A percentile compares a stretch with the other conserved stretches of the same genome.
phyloP scores from a whole-genome alignment of 64 coral and sea anemone species.

The Pachyseris speciosa region DNA sequence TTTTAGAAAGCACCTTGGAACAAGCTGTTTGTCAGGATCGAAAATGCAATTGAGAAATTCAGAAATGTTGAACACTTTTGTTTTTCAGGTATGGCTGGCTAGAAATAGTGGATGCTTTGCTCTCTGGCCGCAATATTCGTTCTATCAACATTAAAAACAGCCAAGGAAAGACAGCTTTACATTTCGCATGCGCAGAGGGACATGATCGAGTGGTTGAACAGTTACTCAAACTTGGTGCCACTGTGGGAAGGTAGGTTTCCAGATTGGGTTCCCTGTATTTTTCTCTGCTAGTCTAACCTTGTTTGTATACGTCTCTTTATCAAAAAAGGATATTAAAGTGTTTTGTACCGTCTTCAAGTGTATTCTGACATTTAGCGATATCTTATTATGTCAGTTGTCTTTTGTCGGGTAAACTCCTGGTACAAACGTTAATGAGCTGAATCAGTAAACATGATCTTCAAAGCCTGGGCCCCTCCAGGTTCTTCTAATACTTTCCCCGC shows the following conservation, averaged over 20 bases:
- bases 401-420: too few relatives aligned
- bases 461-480: too few relatives aligned
- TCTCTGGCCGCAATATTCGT: conserved; percentile 62
- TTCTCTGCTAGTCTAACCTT: background rate
- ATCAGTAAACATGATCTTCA: too few relatives aligned
- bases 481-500: too few relatives aligned
- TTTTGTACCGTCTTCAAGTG: too few relatives aligned
- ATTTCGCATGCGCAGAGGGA: conserved; percentile 40
- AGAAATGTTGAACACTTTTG: background rate
- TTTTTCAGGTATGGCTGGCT: conserved; percentile 57
- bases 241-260: background rate
- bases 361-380: too few relatives aligned
- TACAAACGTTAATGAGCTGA: too few relatives aligned
- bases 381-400: too few relatives aligned
- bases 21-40: too few relatives aligned
- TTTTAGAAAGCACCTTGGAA: too few relatives aligned
- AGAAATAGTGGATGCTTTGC: conserved; percentile 37
- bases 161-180: conserved; percentile 78
- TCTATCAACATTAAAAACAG: conserved; percentile 63
- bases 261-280: background rate
- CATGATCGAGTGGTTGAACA: conserved; percentile 30
- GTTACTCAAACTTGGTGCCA: background rate
- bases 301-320: background rate
- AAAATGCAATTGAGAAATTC: too few relatives aligned
- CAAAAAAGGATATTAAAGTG: too few relatives aligned